Percentiles rank a stretch among this genome's conserved stretches.
phyloP scores from a whole-genome alignment of 2,888 invertebrate genomes.

The Stenolophus ochropezus region DNA sequence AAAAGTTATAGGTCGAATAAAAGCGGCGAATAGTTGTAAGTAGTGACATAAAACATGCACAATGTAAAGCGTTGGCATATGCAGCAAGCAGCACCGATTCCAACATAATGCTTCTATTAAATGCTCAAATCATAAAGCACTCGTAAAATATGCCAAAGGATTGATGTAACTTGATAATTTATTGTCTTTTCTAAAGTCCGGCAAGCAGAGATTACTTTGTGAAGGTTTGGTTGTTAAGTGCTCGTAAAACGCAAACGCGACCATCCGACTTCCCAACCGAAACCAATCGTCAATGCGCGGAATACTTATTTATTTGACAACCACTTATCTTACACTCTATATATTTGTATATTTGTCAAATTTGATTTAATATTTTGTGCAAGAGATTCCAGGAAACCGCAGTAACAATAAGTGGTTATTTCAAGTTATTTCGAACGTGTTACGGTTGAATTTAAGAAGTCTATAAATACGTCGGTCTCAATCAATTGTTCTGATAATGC shows the following conservation, averaged over 20 bases:
- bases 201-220: conserved; percentile 62
- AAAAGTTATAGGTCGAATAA: conserved; percentile 33
- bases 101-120: conserved; percentile 67
- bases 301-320: not conserved
- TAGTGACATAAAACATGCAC: conserved; percentile 53
- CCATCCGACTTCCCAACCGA: not conserved
- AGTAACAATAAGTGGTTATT: no score
- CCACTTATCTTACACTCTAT: not conserved
- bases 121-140: conserved; percentile 66
- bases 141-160: conserved; percentile 67
- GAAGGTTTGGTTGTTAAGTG: conserved; percentile 61
- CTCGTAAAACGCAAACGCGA: conserved; percentile 64
- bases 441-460: not conserved
- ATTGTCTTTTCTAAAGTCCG: conserved; percentile 65
- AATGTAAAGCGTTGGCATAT: conserved; percentile 44
- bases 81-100: conserved; percentile 44
- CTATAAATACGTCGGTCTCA: not conserved
- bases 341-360: not conserved
- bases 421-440: no score
- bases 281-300: not conserved
- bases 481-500: not conserved
- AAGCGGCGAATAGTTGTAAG: conserved; percentile 27
- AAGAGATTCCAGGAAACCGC: not conserved
- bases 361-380: not conserved
- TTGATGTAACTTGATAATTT: conserved; percentile 68